Evolutionary conservation across 2,113 vertebrate genomes (phyloP), one percentile per base, ranked within the genome.

Genomic region (Acinonyx jubatus): DNA sequence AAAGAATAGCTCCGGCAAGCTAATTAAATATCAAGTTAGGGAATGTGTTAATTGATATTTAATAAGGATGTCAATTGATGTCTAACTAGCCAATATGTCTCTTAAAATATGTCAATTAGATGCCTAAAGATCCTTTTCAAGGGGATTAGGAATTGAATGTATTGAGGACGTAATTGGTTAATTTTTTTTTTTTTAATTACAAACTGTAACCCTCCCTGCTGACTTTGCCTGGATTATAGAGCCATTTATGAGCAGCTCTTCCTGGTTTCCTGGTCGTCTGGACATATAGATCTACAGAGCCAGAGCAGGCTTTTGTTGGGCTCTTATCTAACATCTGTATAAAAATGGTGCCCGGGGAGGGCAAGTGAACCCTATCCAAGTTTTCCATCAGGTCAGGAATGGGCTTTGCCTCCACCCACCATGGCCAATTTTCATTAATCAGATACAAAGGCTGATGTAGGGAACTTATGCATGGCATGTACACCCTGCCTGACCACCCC

Each of bases 1-100:
- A 98, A 98, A 98, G 98, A 99, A 99, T 98, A 98, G 98, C 98
- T 98, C 97, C 98, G 98, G 98, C 98, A 95, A 98, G 99, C 98
- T 99, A 99, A 99, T 99, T 99, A 99, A 98, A 98, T 98, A 99
- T 98, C 98, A 99, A 98, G 98, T 99, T 98, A 99, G 98, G 97
- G 97, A 98, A 98, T 98, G 97, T 93, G 73, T 98, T 99, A 99
- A 99, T 99, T 99, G 99, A 99, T 99, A 99, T 99, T 99, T 99
- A 99, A 99, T 99, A 99, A 99, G 98, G 98, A 98, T 98, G 98
- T 99, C 99, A 99, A 98, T 99, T 99, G 98, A 98, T 98, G 98
- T 98, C 98, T 99, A 98, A 99, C 98, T 98, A 99, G 97, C 98
- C 98, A 98, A 98, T 98, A 98, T 98, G 98, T 98, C 99, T 98